Conservation (phyloP, 2,888 invertebrate species). For the Cheilosia variabilis region DNA sequence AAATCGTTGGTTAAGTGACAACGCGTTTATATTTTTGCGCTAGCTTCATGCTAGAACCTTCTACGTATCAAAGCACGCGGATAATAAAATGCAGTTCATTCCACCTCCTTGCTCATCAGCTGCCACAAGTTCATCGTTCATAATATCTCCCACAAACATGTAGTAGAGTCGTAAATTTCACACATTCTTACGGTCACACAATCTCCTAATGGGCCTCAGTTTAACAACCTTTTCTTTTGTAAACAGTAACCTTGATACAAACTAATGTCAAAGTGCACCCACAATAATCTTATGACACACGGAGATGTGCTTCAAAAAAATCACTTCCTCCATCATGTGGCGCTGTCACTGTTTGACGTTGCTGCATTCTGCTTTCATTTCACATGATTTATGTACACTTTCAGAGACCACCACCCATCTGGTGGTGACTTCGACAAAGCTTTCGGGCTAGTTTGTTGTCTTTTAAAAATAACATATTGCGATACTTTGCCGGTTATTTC, state of each 20-base stretch:
- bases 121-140: no score
- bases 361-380: slow-evolving; percentile 4
- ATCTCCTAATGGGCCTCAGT: no score
- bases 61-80: no score
- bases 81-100: no score
- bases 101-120: no score
- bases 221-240: neutral
- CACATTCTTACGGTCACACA: no score
- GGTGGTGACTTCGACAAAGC: slow-evolving; percentile 2
- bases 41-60: no score
- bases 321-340: slow-evolving; percentile 19
- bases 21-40: no score
- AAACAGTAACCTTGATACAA: neutral
- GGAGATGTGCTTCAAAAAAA: slow-evolving; percentile 3
- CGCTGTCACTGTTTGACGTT: slow-evolving; percentile 9
- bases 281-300: neutral
- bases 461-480: slow-evolving; percentile 51
- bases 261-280: neutral
- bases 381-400: slow-evolving; percentile 32
- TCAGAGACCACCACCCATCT: slow-evolving; percentile 1
- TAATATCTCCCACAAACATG: no score
- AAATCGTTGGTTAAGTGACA: no score
- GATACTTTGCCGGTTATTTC: slow-evolving; percentile 31
- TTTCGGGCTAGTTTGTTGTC: slow-evolving; percentile 23
- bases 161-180: no score